A percentile compares a stretch with the other conserved stretches of the same genome.
phyloP scores from a whole-genome alignment of 2,797 vertebrate genomes.

The Ceryle rudis region DNA sequence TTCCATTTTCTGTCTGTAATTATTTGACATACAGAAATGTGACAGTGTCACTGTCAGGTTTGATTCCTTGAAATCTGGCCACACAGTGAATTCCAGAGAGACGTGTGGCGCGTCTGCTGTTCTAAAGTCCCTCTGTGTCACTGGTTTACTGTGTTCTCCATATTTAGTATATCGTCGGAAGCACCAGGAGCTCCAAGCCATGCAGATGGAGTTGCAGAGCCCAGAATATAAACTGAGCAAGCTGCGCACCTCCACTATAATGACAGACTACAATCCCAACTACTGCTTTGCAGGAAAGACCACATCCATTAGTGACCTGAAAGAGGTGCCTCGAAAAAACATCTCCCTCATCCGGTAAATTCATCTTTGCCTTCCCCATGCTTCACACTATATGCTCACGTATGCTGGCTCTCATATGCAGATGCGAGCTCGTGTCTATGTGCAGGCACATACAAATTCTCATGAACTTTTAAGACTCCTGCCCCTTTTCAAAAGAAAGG shows the following conservation, averaged over 20 bases:
- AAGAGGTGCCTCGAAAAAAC: slow-evolving; percentile 95
- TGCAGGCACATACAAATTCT: background rate
- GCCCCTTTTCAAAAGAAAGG: background rate
- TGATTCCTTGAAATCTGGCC: background rate
- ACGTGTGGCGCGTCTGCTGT: background rate
- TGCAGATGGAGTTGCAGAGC: slow-evolving; percentile 97
- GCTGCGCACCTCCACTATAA: slow-evolving; percentile 96
- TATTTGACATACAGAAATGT: background rate
- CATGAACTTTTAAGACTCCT: background rate
- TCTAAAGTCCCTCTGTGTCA: background rate
- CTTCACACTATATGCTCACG: rapidly evolving
- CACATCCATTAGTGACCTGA: slow-evolving; percentile 95
- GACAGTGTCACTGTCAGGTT: background rate
- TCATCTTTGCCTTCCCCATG: background rate
- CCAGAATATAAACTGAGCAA: slow-evolving; percentile 98
- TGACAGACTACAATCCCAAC: slow-evolving; percentile 99
- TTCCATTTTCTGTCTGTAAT: background rate
- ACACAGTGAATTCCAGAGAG: background rate
- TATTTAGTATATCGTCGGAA: slow-evolving; percentile 93
- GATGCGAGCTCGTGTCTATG: background rate
- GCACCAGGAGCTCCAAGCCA: slow-evolving; percentile 97
- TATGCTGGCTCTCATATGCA: background rate
- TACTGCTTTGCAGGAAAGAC: slow-evolving; percentile 99
- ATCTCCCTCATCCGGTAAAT: slow-evolving; percentile 94
- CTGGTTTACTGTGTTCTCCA: slow-evolving; percentile 7